Evolutionary conservation across 1,140 invertebrate genomes (phyloP).

Genomic region (Aphis gossypii): DNA sequence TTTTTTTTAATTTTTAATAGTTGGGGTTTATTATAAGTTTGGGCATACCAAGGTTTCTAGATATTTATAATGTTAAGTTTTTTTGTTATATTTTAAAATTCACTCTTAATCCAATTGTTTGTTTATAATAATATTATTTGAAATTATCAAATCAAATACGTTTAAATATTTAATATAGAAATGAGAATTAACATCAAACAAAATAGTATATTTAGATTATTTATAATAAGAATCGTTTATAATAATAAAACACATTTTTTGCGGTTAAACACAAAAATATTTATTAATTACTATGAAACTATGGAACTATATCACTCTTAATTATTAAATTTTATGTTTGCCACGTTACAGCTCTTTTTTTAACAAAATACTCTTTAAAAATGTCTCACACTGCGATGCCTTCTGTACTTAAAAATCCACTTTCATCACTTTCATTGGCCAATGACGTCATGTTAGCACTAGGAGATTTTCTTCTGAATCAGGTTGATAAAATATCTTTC

Average conservation of each 20-base stretch:
- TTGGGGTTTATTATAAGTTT: neutral
- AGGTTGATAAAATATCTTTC: neutral
- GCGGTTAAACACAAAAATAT: too few relatives aligned
- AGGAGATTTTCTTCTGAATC: neutral
- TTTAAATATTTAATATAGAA: too few relatives aligned
- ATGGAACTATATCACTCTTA: neutral
- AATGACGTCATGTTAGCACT: too few relatives aligned
- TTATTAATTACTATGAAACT: neutral
- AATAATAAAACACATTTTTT: too few relatives aligned
- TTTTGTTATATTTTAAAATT: conserved; percentile 22
- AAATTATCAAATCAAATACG: neutral
- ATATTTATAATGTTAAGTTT: neutral
- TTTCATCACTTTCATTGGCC: neutral
- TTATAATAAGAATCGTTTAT: too few relatives aligned
- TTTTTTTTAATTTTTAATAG: neutral
- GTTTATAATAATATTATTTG: neutral
- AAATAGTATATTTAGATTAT: too few relatives aligned
- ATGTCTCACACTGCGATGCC: neutral
- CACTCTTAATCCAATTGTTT: neutral
- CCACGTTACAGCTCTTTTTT: neutral
- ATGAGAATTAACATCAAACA: too few relatives aligned
- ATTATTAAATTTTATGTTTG: neutral
- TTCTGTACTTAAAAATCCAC: neutral
- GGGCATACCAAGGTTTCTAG: neutral
- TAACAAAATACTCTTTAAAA: neutral